Evolutionary conservation across 2,797 vertebrate species (phyloP).

Genomic region (Chaenodraco wilsoni): DNA sequence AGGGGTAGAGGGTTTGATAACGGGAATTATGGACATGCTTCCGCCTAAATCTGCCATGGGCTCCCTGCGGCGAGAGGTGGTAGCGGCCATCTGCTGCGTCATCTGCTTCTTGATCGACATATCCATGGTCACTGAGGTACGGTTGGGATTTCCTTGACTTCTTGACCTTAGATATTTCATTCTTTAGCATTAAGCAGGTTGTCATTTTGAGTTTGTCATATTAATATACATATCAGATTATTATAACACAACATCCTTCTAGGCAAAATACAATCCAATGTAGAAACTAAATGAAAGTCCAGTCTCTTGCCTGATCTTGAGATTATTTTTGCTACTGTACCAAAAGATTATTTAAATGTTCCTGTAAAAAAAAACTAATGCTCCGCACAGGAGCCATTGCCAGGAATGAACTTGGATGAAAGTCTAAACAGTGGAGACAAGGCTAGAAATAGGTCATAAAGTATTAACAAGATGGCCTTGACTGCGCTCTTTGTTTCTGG

Average conservation of each 20-base stretch:
- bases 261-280: not conserved
- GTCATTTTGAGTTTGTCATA: too few relatives aligned
- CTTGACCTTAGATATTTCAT: not conserved
- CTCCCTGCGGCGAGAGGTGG: constrained; percentile 84
- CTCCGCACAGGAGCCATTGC: not conserved
- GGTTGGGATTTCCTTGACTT: constrained; percentile 8
- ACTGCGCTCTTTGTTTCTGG: constrained; percentile 37
- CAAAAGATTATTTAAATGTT: not conserved
- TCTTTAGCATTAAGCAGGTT: too few relatives aligned
- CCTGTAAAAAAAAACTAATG: not conserved
- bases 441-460: constrained; percentile 54
- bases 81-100: constrained; percentile 87
- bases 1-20: constrained; percentile 88
- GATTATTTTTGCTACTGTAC: constrained; percentile 7
- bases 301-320: not conserved
- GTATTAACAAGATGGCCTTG: constrained; percentile 43
- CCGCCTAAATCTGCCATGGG: constrained; percentile 82
- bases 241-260: not conserved
- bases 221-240: too few relatives aligned
- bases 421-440: constrained; percentile 14
- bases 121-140: constrained; percentile 89
- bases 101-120: constrained; percentile 88
- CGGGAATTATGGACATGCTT: constrained; percentile 88
- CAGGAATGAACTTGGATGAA: constrained; percentile 24
- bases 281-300: not conserved